Evolutionary conservation across 2,888 invertebrate species (phyloP), one percentile per base, ranked within the genome.

Genomic region (Hypolimnas misippus): DNA sequence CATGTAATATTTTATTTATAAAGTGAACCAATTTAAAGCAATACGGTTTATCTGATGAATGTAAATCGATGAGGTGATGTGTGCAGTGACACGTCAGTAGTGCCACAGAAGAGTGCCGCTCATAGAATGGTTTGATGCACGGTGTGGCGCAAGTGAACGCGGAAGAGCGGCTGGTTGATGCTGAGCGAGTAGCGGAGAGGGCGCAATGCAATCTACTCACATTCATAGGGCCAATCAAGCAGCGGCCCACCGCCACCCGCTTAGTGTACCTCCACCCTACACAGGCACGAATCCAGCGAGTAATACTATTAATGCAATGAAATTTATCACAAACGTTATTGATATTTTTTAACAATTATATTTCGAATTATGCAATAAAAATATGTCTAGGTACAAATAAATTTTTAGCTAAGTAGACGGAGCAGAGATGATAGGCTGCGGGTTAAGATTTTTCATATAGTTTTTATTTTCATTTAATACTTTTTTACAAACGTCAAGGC

Each of bases 161-260:
- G 73, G 60, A 66, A 69, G 51, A 49, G 65, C 56, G 62, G 51
- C 75, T 68, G 72, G 70, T 68, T 74, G 79, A 74, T 74, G 72
- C 52, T 68, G 73, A 68, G 70, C 73, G 73, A 65, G 21, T 29
- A 62, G 56, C 55, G 53, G 33, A 56, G 65, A 66, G 65, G 58
- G 63, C 70, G 72, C 72, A 70, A 67, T 87, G 87, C 89, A 88
- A 89, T 89, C 89, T 91, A 87, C 87, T 86, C 84, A 84, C 87
- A 91, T 91, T 91, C 90, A 91, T 89, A 88, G 84, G 82, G 86
- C 87, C 91, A 92, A 92, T 92, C 91, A 92, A 91, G 87, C 85
- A 86, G 82, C 87, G 81, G 81, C 83, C 84, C 86, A 79, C 83
- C 82, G 77, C 87, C 83, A 77, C 84, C 82, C 87, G 82, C 79